These are phyloP conservation scores for Sterna hirundo DNA, from an alignment of 2,113 vertebrate genomes.

Conservation along the genomic window DNA sequence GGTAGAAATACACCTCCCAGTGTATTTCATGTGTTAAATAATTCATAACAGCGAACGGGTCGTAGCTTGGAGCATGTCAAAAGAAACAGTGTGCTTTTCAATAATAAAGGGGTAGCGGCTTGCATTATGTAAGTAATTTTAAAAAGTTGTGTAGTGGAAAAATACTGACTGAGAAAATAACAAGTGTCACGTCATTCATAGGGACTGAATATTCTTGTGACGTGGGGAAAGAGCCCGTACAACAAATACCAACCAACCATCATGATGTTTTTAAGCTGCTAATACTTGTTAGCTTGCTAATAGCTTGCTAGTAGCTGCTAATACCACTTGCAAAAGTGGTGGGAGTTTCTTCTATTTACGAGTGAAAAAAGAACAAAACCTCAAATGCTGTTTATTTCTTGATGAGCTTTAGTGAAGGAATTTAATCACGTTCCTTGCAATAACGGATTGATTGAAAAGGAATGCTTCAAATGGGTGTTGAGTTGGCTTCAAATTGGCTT, in stretches of 20 bases:
- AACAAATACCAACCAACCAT: neutral
- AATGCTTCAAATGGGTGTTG: neutral
- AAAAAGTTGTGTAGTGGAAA: neutral
- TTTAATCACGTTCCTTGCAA: neutral
- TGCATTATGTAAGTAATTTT: neutral
- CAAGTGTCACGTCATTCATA: rapidly evolving
- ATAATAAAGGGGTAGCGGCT: rapidly evolving
- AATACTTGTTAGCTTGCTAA: neutral
- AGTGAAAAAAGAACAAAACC: neutral
- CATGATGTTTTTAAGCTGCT: neutral
- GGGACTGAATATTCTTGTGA: neutral
- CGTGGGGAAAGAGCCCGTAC: neutral
- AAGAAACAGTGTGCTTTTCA: neutral
- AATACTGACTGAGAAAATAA: neutral
- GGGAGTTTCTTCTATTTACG: neutral
- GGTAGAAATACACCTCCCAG: neutral
- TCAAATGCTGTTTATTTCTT: neutral
- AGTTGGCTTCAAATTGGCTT: too few species aligned
- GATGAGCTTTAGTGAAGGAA: neutral
- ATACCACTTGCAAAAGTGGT: neutral
- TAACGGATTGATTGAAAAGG: neutral
- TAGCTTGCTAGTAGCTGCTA: neutral
- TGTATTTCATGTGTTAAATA: neutral
- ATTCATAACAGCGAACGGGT: rapidly evolving
- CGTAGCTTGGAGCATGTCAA: neutral